A percentile compares a stretch with the other conserved stretches of the same genome.
Conservation (phyloP, 1,140 invertebrate species). For the Pygmarrhopalites habei region DNA sequence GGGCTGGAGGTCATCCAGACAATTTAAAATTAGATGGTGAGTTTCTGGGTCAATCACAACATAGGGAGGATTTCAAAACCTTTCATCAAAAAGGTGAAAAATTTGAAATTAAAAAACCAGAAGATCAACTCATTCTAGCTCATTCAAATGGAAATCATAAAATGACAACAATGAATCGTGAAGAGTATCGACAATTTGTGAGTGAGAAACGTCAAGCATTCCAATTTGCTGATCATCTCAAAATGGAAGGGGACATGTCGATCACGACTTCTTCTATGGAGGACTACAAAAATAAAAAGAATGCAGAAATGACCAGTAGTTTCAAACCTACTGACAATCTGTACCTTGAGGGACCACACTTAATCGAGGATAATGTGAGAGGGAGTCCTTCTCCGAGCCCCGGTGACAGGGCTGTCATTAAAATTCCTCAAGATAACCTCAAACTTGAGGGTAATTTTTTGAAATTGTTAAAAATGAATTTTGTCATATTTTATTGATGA, state of each 20-base stretch:
- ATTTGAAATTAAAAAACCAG: conserved; percentile 12
- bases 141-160: conserved; percentile 44
- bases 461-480: no score
- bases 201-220: not conserved
- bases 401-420: conserved; percentile 49
- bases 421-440: conserved; percentile 45
- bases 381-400: conserved; percentile 40
- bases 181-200: not conserved
- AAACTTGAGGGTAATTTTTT: conserved; percentile 40
- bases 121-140: conserved; percentile 57
- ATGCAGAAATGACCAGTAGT: not conserved
- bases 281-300: not conserved
- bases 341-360: not conserved
- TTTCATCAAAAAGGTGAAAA: conserved; percentile 43
- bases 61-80: conserved; percentile 40
- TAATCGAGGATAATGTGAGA: not conserved
- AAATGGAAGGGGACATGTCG: conserved; percentile 55
- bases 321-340: not conserved
- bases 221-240: conserved; percentile 50
- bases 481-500: no score
- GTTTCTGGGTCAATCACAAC: conserved; percentile 37
- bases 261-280: conserved; percentile 7
- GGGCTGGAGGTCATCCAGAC: conserved; percentile 44
- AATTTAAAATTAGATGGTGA: conserved; percentile 41
- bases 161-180: conserved; percentile 22